phyloP scores from a whole-genome alignment of 2,113 vertebrate species.

The Microcebus murinus region DNA sequence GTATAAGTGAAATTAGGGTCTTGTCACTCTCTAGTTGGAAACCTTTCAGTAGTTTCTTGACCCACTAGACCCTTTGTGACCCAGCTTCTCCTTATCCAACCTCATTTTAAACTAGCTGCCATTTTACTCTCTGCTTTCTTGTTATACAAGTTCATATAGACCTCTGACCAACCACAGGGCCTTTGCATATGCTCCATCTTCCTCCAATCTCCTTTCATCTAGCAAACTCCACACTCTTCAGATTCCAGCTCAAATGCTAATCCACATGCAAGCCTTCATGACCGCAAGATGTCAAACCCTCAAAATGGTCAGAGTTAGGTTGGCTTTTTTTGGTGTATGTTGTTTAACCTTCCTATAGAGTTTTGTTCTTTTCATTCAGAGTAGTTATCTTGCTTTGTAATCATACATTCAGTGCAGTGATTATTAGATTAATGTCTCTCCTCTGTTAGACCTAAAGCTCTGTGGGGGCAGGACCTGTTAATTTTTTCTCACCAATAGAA shows the following conservation, averaged over 20 bases:
- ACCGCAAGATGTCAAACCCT: neutral
- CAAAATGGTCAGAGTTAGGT: neutral
- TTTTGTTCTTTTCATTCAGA: neutral
- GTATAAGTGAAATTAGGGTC: neutral
- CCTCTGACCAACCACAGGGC: neutral
- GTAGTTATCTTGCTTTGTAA: constrained; percentile 1
- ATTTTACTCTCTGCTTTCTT: neutral
- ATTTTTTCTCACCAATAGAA: neutral
- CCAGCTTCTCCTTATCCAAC: neutral
- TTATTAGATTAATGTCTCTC: neutral
- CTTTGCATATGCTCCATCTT: neutral
- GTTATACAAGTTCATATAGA: neutral
- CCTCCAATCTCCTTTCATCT: neutral
- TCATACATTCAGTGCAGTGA: neutral
- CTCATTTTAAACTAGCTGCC: neutral
- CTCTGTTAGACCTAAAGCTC: neutral
- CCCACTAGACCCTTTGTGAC: neutral
- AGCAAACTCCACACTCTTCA: neutral
- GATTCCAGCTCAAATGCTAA: neutral
- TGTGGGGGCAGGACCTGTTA: neutral
- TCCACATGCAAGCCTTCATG: neutral
- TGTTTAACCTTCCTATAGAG: neutral
- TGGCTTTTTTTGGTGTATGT: neutral
- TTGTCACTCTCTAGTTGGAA: neutral
- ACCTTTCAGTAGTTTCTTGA: neutral